A percentile compares a stretch with the other conserved stretches of the same genome.
phyloP scores from a whole-genome alignment of 2,113 vertebrate species.

The Indicator indicator region DNA sequence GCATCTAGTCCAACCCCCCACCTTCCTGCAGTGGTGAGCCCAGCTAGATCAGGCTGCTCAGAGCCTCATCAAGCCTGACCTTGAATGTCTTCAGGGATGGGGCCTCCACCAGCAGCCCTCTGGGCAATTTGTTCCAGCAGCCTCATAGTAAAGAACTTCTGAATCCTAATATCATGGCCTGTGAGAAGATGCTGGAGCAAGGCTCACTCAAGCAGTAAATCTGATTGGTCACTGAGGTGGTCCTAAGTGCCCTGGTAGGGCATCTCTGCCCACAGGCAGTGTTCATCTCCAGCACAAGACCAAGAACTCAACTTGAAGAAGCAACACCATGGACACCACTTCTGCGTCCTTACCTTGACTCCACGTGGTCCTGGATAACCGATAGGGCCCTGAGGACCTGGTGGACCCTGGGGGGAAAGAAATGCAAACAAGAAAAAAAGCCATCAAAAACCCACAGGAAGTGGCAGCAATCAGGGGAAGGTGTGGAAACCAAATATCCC shows the following conservation, averaged over 20 bases:
- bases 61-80: too few relatives aligned
- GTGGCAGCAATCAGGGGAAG: background rate
- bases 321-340: rapidly evolving
- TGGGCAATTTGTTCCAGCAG: too few relatives aligned
- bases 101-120: too few relatives aligned
- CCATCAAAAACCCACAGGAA: background rate
- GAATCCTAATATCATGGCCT: background rate
- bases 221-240: background rate
- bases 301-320: background rate
- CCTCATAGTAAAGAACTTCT: too few relatives aligned
- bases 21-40: too few relatives aligned
- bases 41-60: too few relatives aligned
- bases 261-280: background rate
- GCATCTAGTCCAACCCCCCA: too few relatives aligned
- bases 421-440: background rate
- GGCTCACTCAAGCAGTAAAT: rapidly evolving
- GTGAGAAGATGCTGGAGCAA: background rate
- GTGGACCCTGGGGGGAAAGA: slow-evolving; percentile 82
- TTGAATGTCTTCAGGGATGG: too few relatives aligned
- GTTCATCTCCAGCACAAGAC: background rate
- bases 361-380: slow-evolving; percentile 94
- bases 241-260: background rate
- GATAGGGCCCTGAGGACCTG: slow-evolving; percentile 93
- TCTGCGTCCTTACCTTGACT: slow-evolving; percentile 88
- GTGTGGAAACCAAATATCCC: background rate